Percentiles rank a stretch among this genome's conserved stretches.
These are phyloP conservation scores for Dermatophagoides farinae DNA, from an alignment of 1,140 invertebrate genomes.

Conservation along the genomic window DNA sequence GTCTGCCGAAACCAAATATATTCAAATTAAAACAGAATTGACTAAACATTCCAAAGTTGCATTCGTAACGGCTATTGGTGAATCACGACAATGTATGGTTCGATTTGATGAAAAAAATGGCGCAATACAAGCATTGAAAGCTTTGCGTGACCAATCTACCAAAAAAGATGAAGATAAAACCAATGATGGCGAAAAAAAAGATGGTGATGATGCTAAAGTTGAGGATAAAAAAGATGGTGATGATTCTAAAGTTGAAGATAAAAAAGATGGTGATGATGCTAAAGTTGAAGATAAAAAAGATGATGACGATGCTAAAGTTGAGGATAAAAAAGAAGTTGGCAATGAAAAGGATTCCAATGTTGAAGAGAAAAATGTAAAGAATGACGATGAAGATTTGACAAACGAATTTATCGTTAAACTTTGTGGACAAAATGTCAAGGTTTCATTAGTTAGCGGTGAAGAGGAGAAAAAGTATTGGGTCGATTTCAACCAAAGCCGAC, in stretches of 20 bases:
- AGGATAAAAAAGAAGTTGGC: neutral
- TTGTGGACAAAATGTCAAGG: neutral
- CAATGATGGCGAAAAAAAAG: too few relatives aligned
- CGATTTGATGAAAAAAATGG: slow-evolving; percentile 9
- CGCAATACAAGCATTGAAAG: slow-evolving; percentile 3
- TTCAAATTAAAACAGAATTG: neutral
- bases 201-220: neutral
- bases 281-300: too few relatives aligned
- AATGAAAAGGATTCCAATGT: too few relatives aligned
- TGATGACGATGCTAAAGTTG: neutral
- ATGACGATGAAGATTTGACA: neutral
- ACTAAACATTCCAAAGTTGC: neutral
- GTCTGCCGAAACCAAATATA: slow-evolving; percentile 6
- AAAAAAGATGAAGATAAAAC: too few relatives aligned
- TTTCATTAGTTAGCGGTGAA: neutral
- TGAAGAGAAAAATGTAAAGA: too few relatives aligned
- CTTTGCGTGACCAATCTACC: neutral
- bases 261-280: too few relatives aligned
- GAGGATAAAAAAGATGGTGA: too few relatives aligned
- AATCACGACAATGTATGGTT: neutral
- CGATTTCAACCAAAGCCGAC: neutral
- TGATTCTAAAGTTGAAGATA: too few relatives aligned
- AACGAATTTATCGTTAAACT: slow-evolving; percentile 1
- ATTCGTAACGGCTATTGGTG: slow-evolving; percentile 4
- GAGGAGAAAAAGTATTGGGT: slow-evolving; percentile 6